Conservation (phyloP, 2,888 invertebrate genomes). For the Cheilosia grossa region DNA sequence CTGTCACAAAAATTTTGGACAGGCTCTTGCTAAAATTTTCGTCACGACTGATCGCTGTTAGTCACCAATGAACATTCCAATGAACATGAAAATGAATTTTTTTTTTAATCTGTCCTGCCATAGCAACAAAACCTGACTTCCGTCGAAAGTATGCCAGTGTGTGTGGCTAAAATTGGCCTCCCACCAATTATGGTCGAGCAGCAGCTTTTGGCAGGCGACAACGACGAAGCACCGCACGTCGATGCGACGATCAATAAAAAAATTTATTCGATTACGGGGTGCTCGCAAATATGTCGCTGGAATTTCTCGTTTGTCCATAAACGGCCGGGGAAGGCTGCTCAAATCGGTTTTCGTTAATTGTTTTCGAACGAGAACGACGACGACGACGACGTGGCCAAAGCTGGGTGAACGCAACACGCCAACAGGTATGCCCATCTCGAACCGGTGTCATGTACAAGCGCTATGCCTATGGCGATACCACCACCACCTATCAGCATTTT, state of each 20-base stretch:
- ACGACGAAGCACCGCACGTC: slow-evolving; percentile 11
- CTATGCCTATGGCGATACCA: slow-evolving; percentile 43
- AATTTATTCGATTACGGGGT: slow-evolving; percentile 59
- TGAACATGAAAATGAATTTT: too few relatives aligned
- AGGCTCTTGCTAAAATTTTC: too few relatives aligned
- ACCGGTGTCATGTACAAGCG: slow-evolving; percentile 45
- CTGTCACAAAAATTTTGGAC: too few relatives aligned
- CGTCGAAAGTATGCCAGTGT: slow-evolving; percentile 62
- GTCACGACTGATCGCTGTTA: too few relatives aligned
- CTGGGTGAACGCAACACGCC: slow-evolving; percentile 29
- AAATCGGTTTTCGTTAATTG: slow-evolving; percentile 72
- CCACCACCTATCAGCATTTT: slow-evolving; percentile 57
- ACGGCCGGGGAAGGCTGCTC: slow-evolving; percentile 55
- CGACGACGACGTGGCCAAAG: slow-evolving; percentile 16
- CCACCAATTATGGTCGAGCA: slow-evolving; percentile 57
- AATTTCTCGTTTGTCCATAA: slow-evolving; percentile 70
- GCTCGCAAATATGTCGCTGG: slow-evolving; percentile 69
- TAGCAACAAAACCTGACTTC: slow-evolving; percentile 60
- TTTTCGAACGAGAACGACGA: slow-evolving; percentile 50
- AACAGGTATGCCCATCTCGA: slow-evolving; percentile 42
- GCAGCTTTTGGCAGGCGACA: slow-evolving; percentile 56
- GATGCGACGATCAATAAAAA: slow-evolving; percentile 56
- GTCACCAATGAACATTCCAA: too few relatives aligned
- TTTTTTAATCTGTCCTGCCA: background rate
- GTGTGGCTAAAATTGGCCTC: slow-evolving; percentile 55